phyloP scores from a whole-genome alignment of 2,888 invertebrate genomes.

The Heterodera filipjevi region DNA sequence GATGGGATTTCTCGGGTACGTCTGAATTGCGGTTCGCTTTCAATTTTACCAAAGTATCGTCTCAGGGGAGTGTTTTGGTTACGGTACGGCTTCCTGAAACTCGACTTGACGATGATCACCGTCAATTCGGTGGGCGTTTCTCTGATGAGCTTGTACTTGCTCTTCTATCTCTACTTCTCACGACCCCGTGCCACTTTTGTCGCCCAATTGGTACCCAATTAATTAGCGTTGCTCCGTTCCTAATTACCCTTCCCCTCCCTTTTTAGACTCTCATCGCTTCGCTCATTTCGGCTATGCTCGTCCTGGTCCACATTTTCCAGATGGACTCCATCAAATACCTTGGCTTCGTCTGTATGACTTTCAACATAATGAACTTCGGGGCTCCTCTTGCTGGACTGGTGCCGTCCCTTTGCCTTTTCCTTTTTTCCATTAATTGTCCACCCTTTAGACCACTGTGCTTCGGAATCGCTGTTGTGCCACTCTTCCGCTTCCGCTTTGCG shows the following conservation, averaged over 20 bases:
- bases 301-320: conserved; percentile 54
- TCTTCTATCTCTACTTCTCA: conserved; percentile 77
- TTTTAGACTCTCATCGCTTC: conserved; percentile 65
- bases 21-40: conserved; percentile 17
- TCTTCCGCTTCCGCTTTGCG: conserved; percentile 85
- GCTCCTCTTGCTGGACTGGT: conserved; percentile 80
- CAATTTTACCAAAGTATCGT: conserved; percentile 56
- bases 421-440: too few species aligned
- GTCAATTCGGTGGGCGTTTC: conserved; percentile 79
- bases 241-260: neutral
- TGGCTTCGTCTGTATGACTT: conserved; percentile 74
- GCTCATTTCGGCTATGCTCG: conserved; percentile 70
- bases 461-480: conserved; percentile 80
- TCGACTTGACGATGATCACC: conserved; percentile 76
- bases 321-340: conserved; percentile 70
- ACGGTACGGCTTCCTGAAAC: conserved; percentile 78
- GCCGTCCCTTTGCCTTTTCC: too few species aligned
- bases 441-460: conserved; percentile 77
- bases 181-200: conserved; percentile 72
- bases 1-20: conserved; percentile 59
- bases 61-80: conserved; percentile 80
- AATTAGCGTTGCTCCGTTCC: neutral
- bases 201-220: conserved; percentile 9
- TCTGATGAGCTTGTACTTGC: conserved; percentile 76
- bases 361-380: conserved; percentile 81